Evolutionary conservation across 2,113 vertebrate genomes (phyloP), one percentile per base, ranked within the genome.

Genomic region (Crotalus horridus): DNA sequence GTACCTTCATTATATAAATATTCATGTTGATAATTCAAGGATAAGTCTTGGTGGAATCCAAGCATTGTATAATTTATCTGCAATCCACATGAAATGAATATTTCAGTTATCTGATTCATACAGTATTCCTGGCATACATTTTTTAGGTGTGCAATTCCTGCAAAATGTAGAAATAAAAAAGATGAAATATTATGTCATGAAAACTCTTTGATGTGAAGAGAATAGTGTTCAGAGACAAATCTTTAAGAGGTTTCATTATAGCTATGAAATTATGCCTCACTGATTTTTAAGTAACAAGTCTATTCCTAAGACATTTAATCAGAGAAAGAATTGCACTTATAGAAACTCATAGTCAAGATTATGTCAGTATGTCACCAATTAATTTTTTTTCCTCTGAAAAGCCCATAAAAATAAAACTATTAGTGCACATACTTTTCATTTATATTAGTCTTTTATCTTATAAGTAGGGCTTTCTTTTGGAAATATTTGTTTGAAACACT

Each of bases 281-380:
- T 96, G 4, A n/a, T 95, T 96, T 95, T 96, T 92, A 96, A 97
- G 95, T 92, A 96, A 93, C 86, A 89, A n/a, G 23, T 91, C 94
- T 94, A 53, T 95, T 92, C 94, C 89, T 94, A 92, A 97, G 96
- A 97, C 93, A 96, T 97, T 97, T 96, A 97, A 96, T 97, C 95
- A 96, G 94, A 96, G 89, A 89, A 93, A 95, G 94, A 96, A 95
- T 93, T 61, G 93, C 90, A 94, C 96, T 95, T 96, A 93, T 94
- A 95, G 88, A 95, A 93, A 95, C 95, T 96, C 91, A 69, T 95
- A 94, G 96, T 96, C 88, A 92, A 95, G 93, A 93, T 94, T 86
- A 92, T 91, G 95, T 95, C 48, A 88, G 48, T 88, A 95, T 51
- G 8, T 48, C 43, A 91, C 0, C 21, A 93, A 92, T 96, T 95